These are phyloP conservation scores for Patella caerulea DNA, from an alignment of 2,888 invertebrate genomes.

Conservation along the genomic window DNA sequence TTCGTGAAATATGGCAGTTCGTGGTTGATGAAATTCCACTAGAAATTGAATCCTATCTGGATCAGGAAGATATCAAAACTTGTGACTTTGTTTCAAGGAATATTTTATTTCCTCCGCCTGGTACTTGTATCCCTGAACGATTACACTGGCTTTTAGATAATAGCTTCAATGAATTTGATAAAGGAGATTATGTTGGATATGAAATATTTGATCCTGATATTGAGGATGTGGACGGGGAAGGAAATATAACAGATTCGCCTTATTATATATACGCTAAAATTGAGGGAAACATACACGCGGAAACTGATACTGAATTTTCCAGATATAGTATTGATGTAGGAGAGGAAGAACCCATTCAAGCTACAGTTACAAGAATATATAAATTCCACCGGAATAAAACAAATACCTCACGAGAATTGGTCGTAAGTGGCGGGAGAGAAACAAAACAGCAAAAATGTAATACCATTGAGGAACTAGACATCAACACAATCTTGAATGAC, in stretches of 20 bases:
- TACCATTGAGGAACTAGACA: not conserved
- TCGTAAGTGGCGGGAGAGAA: not conserved
- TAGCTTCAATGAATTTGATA: constrained; percentile 32
- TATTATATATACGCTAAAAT: constrained; percentile 32
- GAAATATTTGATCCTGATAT: constrained; percentile 38
- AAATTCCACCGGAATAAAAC: constrained; percentile 29
- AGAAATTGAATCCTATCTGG: not conserved
- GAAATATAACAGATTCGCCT: not conserved
- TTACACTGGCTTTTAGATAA: constrained; percentile 39
- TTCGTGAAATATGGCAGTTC: no score
- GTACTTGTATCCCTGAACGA: constrained; percentile 36
- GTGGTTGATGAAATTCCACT: not conserved
- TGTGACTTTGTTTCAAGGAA: not conserved
- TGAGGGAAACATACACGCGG: not conserved
- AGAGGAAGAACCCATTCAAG: constrained; percentile 8
- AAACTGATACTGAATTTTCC: not conserved
- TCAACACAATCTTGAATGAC: constrained; percentile 33
- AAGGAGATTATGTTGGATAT: constrained; percentile 39
- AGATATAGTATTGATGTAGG: constrained; percentile 29
- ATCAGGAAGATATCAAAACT: not conserved
- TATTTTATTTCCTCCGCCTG: constrained; percentile 31
- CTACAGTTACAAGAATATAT: constrained; percentile 29
- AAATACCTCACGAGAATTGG: not conserved
- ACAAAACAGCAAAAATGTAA: not conserved
- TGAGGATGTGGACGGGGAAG: constrained; percentile 1